Evolutionary conservation across 1,140 invertebrate species (phyloP).

Genomic region (Pantala flavescens): DNA sequence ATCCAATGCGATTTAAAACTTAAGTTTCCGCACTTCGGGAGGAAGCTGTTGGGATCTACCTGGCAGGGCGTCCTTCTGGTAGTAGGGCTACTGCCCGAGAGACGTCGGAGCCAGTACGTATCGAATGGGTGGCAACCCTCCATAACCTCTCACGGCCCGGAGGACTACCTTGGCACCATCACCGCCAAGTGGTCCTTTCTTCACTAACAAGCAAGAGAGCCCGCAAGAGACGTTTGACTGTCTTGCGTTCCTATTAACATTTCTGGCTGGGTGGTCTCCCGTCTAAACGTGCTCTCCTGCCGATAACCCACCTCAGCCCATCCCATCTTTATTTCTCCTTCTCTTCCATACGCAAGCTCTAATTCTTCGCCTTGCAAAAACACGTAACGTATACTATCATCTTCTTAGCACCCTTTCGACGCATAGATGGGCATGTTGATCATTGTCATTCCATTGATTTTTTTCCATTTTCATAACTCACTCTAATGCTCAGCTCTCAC

Average conservation of each 20-base stretch:
- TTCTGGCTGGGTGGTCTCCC: neutral
- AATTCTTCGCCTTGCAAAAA: neutral
- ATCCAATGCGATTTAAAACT: too few species aligned
- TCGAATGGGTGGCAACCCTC: too few species aligned
- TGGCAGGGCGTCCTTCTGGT: too few species aligned
- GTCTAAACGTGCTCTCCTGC: neutral
- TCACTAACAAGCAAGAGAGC: neutral
- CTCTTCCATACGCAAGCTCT: neutral
- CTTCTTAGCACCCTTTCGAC: neutral
- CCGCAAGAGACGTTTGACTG: neutral
- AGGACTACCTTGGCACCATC: too few species aligned
- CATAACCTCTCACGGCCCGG: too few species aligned
- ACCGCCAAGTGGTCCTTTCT: too few species aligned
- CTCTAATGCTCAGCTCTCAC: too few species aligned
- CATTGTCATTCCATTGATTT: neutral
- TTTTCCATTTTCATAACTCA: too few species aligned
- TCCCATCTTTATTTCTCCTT: neutral
- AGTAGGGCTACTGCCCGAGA: too few species aligned
- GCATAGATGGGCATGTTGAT: neutral
- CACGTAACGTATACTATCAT: neutral
- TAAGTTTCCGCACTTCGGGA: too few species aligned
- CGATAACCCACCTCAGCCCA: neutral
- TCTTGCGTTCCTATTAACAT: neutral
- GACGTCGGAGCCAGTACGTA: too few species aligned
- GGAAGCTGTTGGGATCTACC: too few species aligned